Conservation (phyloP, 2,113 vertebrate genomes). For the Megaleporinus macrocephalus region DNA sequence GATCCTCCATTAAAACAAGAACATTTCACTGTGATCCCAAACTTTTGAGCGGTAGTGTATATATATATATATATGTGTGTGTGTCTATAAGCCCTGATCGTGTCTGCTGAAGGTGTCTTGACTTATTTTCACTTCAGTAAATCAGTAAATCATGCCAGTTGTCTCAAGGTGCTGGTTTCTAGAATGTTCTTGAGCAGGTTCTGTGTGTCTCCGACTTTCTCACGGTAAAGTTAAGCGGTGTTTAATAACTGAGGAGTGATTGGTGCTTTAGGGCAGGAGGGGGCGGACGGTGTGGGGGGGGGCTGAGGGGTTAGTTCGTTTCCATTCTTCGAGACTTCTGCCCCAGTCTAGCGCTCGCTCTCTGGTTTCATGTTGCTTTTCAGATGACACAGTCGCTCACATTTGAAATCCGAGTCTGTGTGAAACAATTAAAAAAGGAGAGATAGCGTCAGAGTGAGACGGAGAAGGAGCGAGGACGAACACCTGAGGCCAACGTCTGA, state of each 20-base stretch:
- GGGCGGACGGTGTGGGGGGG: conserved; percentile 57
- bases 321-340: conserved; percentile 48
- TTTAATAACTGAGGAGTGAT: conserved; percentile 50
- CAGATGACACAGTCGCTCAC: conserved; percentile 52
- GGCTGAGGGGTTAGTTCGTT: no score
- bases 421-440: conserved; percentile 57
- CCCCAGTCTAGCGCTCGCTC: conserved; percentile 29
- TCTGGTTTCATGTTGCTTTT: conserved; percentile 63
- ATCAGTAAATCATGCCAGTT: no score
- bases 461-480: conserved; percentile 52
- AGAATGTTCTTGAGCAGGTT: not conserved
- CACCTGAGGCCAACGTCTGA: conserved; percentile 67
- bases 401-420: conserved; percentile 69
- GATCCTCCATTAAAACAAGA: no score
- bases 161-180: not conserved
- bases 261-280: conserved; percentile 63
- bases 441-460: conserved; percentile 56
- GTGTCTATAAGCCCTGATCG: no score
- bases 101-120: no score
- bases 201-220: conserved; percentile 50
- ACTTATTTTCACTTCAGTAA: no score
- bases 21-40: no score
- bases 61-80: no score
- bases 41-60: no score
- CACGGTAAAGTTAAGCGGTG: not conserved